Base-by-base conservation (phyloP, 2,888 invertebrate species). In the Melanophora roralis region DNA sequence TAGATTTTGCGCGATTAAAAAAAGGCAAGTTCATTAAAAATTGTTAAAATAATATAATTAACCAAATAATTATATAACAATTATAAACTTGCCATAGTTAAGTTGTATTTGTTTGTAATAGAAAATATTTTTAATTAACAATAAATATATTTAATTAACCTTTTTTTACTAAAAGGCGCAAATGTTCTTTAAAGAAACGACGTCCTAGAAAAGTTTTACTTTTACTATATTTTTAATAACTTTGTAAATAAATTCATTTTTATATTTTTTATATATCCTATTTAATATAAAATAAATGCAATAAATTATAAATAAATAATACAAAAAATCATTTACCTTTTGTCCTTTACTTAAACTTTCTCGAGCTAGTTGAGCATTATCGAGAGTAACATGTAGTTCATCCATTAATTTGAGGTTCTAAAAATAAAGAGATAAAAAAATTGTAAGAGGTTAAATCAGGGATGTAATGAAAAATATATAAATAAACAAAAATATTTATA, bases 331-430 rank as follows among this genome's bases (percentile, higher is more conserved):
- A 69, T 86, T 81, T 82, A 86, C 87, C 86, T 86, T 85, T 83
- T 85, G 85, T 19, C 85, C 82, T 57, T 85, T 84, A 34, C 74
- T 78, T 53, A 85, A 68, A 19, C 71, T 72, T n/a, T 86, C 84
- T 1, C 83, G 82, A 1, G 85, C 84, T 40, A 67, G 59, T 47
- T 84, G 84, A 12, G 85, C 78, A 32, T 84, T 83, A 51, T 86
- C 85, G 59, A 86, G 51, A 40, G 86, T 73, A 40, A 79, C 74
- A 7, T 73, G 32, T 9, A 86, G 74, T 27, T 85, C 84, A 16
- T 83, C 82, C 59, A 79, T 75, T 34, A 79, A 68, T 0, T 72
- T 73, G 8, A 80, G 78, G 81, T 87, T 87, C 87, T 87, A 69
- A 12, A 73, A 49, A 38, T 49, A 23, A 36, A 62, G 43, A 12